These are phyloP conservation scores for Drosophila nr. medialis DNA, from an alignment of 2,888 invertebrate genomes.

Conservation along the genomic window DNA sequence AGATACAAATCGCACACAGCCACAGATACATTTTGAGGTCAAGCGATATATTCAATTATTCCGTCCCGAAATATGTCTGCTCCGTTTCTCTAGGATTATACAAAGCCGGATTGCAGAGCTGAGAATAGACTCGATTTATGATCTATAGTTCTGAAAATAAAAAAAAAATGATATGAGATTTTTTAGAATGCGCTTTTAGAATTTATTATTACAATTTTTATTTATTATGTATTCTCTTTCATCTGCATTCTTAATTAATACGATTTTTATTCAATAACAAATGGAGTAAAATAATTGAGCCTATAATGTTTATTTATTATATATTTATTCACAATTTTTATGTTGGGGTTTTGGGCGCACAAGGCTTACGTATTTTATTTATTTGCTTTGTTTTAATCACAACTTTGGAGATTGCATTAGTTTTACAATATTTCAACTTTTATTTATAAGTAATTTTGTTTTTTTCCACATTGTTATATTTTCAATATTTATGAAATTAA, in stretches of 20 bases:
- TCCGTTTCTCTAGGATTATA: conserved; percentile 43
- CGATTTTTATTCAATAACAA: not conserved
- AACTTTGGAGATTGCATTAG: not conserved
- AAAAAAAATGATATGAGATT: not conserved
- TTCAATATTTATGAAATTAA: not conserved
- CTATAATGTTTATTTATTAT: not conserved
- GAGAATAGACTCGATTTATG: not conserved
- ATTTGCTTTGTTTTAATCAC: not conserved
- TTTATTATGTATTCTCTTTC: not conserved
- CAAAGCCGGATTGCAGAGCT: conserved; percentile 22
- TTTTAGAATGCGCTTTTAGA: not conserved
- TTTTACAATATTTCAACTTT: not conserved
- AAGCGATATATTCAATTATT: conserved; percentile 14
- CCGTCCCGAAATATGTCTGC: conserved; percentile 24
- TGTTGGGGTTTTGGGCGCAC: not conserved
- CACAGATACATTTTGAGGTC: conserved; percentile 53
- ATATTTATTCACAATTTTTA: not conserved
- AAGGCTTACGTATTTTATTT: not conserved
- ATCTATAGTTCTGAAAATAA: not conserved
- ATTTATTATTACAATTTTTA: not conserved
- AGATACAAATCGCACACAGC: conserved; percentile 54
- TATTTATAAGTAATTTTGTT: not conserved
- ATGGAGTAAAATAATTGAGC: rapidly evolving
- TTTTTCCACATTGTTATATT: not conserved
- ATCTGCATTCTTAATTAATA: not conserved